Conservation (phyloP, 2,797 vertebrate genomes). For the Artibeus lituratus region DNA sequence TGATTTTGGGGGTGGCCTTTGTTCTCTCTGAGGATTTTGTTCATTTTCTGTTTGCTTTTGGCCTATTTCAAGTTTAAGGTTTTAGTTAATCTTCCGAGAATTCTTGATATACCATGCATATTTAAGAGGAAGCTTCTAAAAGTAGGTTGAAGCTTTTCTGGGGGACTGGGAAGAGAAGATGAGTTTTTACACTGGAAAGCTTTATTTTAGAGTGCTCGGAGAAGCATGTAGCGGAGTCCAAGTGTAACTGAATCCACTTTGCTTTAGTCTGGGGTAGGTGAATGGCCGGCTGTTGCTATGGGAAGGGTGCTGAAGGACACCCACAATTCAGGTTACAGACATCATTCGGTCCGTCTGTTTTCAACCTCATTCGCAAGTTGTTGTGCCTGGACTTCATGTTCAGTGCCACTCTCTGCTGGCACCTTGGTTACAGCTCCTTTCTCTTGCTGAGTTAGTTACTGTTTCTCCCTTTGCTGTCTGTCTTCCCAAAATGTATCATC, state of each 20-base stretch:
- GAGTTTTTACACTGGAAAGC: background rate
- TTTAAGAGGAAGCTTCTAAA: background rate
- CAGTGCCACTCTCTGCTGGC: background rate
- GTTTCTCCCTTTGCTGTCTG: background rate
- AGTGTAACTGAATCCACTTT: background rate
- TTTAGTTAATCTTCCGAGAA: background rate
- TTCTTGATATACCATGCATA: background rate
- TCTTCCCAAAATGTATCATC: background rate
- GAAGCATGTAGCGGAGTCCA: background rate
- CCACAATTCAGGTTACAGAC: background rate
- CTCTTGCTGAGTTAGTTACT: background rate
- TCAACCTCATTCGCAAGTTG: background rate
- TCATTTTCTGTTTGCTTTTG: background rate
- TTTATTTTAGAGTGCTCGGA: background rate
- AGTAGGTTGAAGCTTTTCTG: background rate
- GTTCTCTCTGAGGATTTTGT: background rate
- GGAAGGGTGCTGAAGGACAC: background rate
- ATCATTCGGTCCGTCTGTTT: background rate
- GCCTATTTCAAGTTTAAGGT: background rate
- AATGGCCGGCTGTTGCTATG: background rate
- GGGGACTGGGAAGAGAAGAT: background rate
- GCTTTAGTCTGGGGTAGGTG: background rate
- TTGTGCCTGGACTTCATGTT: background rate
- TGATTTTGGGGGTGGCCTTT: background rate
- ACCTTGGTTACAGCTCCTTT: background rate